Percentiles rank a stretch among this genome's conserved stretches.
Conservation (phyloP, 2,797 vertebrate genomes). For the Alauda arvensis region DNA sequence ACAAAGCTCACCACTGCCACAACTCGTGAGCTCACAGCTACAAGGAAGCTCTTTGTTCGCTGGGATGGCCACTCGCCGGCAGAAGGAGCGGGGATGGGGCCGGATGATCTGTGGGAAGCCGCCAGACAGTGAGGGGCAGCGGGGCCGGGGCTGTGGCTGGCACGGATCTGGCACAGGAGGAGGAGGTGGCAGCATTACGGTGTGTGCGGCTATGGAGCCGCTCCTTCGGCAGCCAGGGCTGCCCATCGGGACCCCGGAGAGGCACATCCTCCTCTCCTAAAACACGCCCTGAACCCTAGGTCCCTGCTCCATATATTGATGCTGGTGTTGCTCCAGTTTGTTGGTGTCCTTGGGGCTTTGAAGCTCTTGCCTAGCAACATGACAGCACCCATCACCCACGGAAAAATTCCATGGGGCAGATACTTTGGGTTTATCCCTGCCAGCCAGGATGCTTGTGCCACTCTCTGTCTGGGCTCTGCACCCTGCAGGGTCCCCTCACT, state of each 20-base stretch:
- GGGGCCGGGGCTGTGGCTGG: fast-evolving
- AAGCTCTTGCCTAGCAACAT: fast-evolving
- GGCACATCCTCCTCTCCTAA: neutral
- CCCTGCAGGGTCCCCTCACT: neutral
- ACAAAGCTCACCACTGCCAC: fast-evolving
- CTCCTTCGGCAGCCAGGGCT: fast-evolving
- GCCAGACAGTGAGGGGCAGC: fast-evolving
- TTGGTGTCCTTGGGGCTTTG: neutral
- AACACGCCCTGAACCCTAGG: neutral
- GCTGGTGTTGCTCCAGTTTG: neutral
- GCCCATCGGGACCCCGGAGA: fast-evolving
- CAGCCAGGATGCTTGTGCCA: neutral
- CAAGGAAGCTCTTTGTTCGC: neutral
- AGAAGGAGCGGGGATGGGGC: fast-evolving
- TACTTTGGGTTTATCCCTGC: neutral
- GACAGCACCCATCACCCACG: fast-evolving
- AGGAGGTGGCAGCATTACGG: fast-evolving
- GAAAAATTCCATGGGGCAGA: neutral
- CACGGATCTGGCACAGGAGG: fast-evolving
- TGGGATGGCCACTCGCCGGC: fast-evolving
- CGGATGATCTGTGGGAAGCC: fast-evolving
- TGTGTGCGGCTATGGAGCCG: fast-evolving
- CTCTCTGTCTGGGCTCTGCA: neutral
- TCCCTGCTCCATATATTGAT: neutral
- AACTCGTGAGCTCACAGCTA: neutral